Percentiles rank a stretch among this genome's conserved stretches.
These are phyloP conservation scores for Xanthia icteritia DNA, from an alignment of 2,888 invertebrate genomes.

Conservation along the genomic window DNA sequence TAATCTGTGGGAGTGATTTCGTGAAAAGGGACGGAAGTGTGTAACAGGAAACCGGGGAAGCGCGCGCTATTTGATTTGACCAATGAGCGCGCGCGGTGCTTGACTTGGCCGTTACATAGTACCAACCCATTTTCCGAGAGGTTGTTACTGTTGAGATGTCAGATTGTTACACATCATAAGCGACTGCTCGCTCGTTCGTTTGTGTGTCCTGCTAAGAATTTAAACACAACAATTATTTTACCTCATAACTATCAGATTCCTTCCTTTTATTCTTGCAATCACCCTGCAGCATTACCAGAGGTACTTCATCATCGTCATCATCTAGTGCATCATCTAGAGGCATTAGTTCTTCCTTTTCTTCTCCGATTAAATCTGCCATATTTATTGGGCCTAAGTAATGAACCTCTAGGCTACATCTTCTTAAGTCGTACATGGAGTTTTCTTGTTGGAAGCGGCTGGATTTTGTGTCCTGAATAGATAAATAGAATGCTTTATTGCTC, in stretches of 20 bases:
- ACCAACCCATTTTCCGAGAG: too few species aligned
- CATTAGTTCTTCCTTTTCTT: conserved; percentile 3
- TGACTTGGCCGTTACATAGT: too few species aligned
- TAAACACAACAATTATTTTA: not conserved
- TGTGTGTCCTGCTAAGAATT: too few species aligned
- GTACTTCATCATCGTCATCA: conserved; percentile 70
- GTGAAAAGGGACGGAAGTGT: too few species aligned
- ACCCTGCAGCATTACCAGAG: conserved; percentile 67
- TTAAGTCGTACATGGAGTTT: conserved; percentile 39
- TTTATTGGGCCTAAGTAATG: conserved; percentile 51
- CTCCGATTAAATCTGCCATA: not conserved
- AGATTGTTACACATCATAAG: too few species aligned
- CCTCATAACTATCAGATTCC: conserved; percentile 17
- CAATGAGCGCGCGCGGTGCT: too few species aligned
- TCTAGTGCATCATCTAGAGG: conserved; percentile 23
- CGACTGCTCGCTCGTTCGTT: too few species aligned
- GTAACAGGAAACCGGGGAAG: too few species aligned
- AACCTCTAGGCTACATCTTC: conserved; percentile 21
- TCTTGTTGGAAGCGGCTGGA: not conserved
- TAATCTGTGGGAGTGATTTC: too few species aligned
- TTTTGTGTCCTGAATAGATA: conserved; percentile 54
- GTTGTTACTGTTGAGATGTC: too few species aligned
- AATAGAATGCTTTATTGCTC: not conserved
- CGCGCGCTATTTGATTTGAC: too few species aligned
- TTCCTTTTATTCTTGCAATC: conserved; percentile 23